Percentiles rank a stretch among this genome's conserved stretches.
phyloP scores from a whole-genome alignment of 2,797 vertebrate genomes.

The Pygocentrus nattereri region DNA sequence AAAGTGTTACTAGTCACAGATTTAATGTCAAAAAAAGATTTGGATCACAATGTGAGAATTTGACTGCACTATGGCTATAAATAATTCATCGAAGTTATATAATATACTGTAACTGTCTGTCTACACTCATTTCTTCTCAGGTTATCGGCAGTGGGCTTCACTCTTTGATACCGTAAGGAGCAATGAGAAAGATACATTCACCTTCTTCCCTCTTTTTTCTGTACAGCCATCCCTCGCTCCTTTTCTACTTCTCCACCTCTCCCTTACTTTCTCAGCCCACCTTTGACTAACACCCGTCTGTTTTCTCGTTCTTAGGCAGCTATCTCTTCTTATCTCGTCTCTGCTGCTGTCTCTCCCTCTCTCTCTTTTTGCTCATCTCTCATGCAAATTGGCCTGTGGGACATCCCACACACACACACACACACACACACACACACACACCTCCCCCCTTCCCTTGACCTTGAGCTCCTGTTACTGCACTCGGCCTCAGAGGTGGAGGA shows the following conservation, averaged over 20 bases:
- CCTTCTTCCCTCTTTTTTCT: neutral
- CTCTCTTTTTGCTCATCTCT: constrained; percentile 38
- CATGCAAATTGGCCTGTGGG: constrained; percentile 58
- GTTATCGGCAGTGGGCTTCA: neutral
- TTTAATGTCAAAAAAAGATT: too few species aligned
- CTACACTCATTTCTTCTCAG: too few species aligned
- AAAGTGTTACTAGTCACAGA: too few species aligned
- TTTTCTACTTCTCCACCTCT: neutral
- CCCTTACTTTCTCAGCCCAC: neutral
- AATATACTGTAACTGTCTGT: too few species aligned
- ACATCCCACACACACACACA: constrained; percentile 28
- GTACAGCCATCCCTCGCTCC: neutral
- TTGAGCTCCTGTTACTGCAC: constrained; percentile 91
- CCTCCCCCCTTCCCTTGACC: constrained; percentile 80
- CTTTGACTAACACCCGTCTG: too few species aligned
- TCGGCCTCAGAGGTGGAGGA: constrained; percentile 83
- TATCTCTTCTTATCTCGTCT: neutral
- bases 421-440: constrained; percentile 32
- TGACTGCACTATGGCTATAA: too few species aligned
- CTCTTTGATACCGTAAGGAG: too few species aligned
- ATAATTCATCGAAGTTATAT: too few species aligned
- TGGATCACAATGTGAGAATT: too few species aligned
- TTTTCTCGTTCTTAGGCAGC: neutral
- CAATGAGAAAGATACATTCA: too few species aligned
- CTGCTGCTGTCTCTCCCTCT: constrained; percentile 4